phyloP scores from a whole-genome alignment of 2,888 invertebrate genomes.

The Watsonalla binaria region DNA sequence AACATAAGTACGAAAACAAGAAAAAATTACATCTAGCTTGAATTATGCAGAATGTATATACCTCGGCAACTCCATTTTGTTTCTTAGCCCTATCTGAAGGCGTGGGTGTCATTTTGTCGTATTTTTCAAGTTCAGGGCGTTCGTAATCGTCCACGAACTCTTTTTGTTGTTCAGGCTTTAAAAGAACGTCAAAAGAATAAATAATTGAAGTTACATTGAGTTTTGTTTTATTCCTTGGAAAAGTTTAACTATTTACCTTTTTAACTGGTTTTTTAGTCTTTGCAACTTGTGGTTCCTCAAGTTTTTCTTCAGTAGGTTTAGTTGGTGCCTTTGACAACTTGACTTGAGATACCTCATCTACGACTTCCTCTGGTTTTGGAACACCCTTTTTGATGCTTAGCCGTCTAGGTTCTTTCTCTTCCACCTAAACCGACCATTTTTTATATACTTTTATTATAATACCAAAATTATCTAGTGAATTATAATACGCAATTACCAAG shows the following conservation, averaged over 20 bases:
- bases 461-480: background rate
- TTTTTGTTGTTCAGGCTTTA: slow-evolving; percentile 65
- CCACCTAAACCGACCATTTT: slow-evolving; percentile 36
- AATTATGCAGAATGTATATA: slow-evolving; percentile 19
- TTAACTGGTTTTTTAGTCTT: slow-evolving; percentile 54
- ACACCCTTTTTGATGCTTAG: slow-evolving; percentile 65
- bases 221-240: slow-evolving; percentile 1
- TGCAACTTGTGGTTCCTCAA: slow-evolving; percentile 61
- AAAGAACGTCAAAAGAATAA: slow-evolving; percentile 15
- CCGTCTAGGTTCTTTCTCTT: slow-evolving; percentile 52
- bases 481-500: no score
- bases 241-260: slow-evolving; percentile 48
- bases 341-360: slow-evolving; percentile 63
- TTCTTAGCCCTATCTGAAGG: slow-evolving; percentile 61
- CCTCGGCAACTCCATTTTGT: slow-evolving; percentile 67
- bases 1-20: background rate
- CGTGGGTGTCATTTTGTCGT: slow-evolving; percentile 77
- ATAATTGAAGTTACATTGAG: background rate
- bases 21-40: background rate
- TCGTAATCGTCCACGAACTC: slow-evolving; percentile 85
- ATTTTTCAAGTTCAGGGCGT: slow-evolving; percentile 84
- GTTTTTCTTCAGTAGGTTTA: slow-evolving; percentile 55
- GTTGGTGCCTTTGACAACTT: slow-evolving; percentile 59
- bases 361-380: slow-evolving; percentile 62
- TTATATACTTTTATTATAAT: background rate